Percentiles rank a stretch among this genome's conserved stretches.
Conservation (phyloP, 1,140 invertebrate species). For the Pissodes strobi region DNA sequence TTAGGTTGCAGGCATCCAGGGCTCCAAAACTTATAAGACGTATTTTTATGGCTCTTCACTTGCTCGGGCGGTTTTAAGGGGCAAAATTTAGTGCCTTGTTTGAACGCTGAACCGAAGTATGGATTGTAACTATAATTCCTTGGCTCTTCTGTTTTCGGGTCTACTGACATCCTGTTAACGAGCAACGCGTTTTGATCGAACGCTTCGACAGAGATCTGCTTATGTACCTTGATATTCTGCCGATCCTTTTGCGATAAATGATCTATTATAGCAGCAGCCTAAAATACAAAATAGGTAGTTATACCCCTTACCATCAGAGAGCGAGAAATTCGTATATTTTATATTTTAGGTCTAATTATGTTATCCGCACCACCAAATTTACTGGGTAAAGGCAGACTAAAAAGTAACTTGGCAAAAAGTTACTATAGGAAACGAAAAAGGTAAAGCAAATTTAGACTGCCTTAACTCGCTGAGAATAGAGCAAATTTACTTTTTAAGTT, state of each 20-base stretch:
- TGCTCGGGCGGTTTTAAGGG: not conserved
- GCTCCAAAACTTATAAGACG: conserved; percentile 71
- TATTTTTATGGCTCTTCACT: conserved; percentile 20
- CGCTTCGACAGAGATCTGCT: conserved; percentile 39
- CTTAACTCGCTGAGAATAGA: too few relatives aligned
- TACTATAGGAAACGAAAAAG: too few relatives aligned
- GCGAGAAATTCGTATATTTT: too few relatives aligned
- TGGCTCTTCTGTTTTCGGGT: conserved; percentile 33
- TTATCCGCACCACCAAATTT: too few relatives aligned
- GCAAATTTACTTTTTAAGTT: too few relatives aligned
- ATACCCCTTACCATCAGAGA: not conserved
- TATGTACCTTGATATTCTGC: conserved; percentile 38
- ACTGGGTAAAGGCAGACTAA: too few relatives aligned
- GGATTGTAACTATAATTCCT: conserved; percentile 15
- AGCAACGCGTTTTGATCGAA: conserved; percentile 30
- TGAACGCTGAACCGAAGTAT: conserved; percentile 21
- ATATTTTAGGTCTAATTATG: too few relatives aligned
- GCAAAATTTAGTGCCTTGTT: conserved; percentile 7
- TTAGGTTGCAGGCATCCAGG: conserved; percentile 66
- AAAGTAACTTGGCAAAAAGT: too few relatives aligned
- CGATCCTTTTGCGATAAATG: conserved; percentile 63
- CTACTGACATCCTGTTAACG: conserved; percentile 27
- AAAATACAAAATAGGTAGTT: not conserved
- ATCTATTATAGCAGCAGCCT: conserved; percentile 67
- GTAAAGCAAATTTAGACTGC: too few relatives aligned